Base-by-base conservation (phyloP, 53 echinoderm and acorn worm species). In the Astropecten irregularis region DNA sequence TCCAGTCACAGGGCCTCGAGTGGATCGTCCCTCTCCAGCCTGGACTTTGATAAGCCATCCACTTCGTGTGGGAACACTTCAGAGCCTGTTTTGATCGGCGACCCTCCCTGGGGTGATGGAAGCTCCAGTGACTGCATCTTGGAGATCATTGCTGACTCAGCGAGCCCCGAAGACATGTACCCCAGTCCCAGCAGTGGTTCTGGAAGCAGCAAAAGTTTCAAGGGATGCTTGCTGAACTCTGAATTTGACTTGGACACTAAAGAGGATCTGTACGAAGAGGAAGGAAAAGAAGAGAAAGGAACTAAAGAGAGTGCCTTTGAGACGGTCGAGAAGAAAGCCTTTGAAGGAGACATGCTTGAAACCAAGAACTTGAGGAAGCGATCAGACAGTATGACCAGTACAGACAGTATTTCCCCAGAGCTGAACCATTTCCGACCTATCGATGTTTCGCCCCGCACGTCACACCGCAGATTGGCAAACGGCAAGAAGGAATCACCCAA, bases 401-500 rank as follows among this genome's bases (percentile, higher is more conserved):
- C 86, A 19, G 99, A 99, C 69, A 99, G 99, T 56, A 99, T 99
- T 66, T 90, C 94, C 2, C 85, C 42, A 9, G 99, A 99, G 70
- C 71, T 99, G 52, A 91, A 85, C 71, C 99, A 99, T 76, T 99
- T 99, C 90, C 87, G 91, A 65, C 99, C 99, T 14, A 95, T 99
- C 21, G 82, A 88, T n/a, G 71, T 85, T 13, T 99, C 99, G 6
- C 99, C 99, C 1, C 83, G 99, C n/a, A 99, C 99, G 21, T 93
- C 92, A 61, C 91, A 61, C 55, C 87, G 90, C 66, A 92, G 89
- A 71, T 86, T 92, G 2, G 83, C 90, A 6, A 90, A 95, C 69
- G 99, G 99, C 35, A 62, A 77, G 38, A 72, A 67, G 11, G 79
- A 85, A 15, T 92, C 92, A 23, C 99, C 99, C 51, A 77, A 88